Base-by-base conservation (phyloP, 2,113 vertebrate genomes). In the Eclectus roratus region DNA sequence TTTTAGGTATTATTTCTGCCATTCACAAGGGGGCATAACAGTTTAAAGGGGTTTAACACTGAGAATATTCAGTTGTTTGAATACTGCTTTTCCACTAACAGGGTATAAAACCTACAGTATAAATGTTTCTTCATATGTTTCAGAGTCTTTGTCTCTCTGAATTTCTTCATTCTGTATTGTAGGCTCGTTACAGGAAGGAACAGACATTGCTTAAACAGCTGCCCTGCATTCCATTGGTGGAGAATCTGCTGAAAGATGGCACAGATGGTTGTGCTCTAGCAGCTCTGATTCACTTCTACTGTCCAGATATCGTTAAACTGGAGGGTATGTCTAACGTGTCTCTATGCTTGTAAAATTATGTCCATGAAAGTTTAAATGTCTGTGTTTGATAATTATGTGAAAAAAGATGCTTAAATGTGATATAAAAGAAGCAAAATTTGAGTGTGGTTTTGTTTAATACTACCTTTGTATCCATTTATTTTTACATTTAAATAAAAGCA, bases 131-230 rank as follows among this genome's bases (percentile, higher is more conserved):
- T 74, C 58, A 4, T 65, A 5, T 46, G 17, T 63, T 90, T 47
- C 39, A 83, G 46, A 85, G 50, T 44, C 19, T 60, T 87, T 60
- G 16, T 65, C 56, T 89, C 17, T 79, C 52, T 90, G 35, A 56
- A 58, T 47, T 37, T 82, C n/a, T 77, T 63, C 41, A 29, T 96
- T 95, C 88, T 93, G 13, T 86, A 46, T 94, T 41, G 14, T 91
- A 99, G 99, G 99, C 99, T 52, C 99, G 99, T 81, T 99, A 99
- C 78, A 98, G 99, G 95, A 99, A 99, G 94, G 99, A 99, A 85
- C 99, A 98, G 80, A 97, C 98, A 0, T 80, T 98, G 31, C 97
- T 98, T 81, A 99, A 98, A 86, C 98, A 98, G 31, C 96, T 98
- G 94, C 99, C 99, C 46, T 99, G 99, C 98, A 99, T 99, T 97